A percentile compares a stretch with the other conserved stretches of the same genome.
phyloP scores from a whole-genome alignment of 35 echinoderm and acorn worm species.

The Patiria miniata region DNA sequence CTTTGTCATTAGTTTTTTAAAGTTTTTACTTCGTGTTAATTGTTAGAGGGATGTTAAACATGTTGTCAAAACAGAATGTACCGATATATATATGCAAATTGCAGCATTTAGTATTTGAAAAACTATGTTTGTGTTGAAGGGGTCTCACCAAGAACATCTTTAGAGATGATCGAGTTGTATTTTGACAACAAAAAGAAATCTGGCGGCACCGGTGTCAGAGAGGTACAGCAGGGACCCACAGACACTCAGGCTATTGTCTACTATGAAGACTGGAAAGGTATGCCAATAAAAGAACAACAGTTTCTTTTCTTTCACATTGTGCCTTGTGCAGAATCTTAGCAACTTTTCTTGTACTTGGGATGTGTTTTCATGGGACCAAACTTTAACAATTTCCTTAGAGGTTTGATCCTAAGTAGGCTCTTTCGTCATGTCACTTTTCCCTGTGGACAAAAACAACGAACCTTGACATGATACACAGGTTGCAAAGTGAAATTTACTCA shows the following conservation, averaged over 20 bases:
- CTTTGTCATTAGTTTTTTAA: too few relatives aligned
- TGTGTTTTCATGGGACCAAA: neutral
- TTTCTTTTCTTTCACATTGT: neutral
- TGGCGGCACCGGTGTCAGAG: slow-evolving; percentile 33
- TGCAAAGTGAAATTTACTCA: neutral
- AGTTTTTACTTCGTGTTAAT: too few relatives aligned
- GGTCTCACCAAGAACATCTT: neutral
- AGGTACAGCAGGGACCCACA: slow-evolving; percentile 2
- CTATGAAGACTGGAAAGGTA: slow-evolving; percentile 55
- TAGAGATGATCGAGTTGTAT: slow-evolving; percentile 48
- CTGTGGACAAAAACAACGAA: neutral
- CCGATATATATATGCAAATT: neutral
- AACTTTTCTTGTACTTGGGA: neutral
- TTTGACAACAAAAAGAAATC: slow-evolving; percentile 52
- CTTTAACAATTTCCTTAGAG: neutral
- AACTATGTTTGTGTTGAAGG: neutral
- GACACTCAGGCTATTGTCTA: slow-evolving; percentile 6
- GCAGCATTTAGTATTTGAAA: neutral
- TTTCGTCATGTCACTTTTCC: neutral
- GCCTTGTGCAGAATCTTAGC: neutral
- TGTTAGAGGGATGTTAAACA: neutral
- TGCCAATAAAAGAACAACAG: neutral
- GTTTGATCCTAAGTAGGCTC: neutral
- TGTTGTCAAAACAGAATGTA: neutral
- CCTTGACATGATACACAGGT: neutral